phyloP scores from a whole-genome alignment of 2,797 vertebrate genomes.

The Eremophila alpestris region DNA sequence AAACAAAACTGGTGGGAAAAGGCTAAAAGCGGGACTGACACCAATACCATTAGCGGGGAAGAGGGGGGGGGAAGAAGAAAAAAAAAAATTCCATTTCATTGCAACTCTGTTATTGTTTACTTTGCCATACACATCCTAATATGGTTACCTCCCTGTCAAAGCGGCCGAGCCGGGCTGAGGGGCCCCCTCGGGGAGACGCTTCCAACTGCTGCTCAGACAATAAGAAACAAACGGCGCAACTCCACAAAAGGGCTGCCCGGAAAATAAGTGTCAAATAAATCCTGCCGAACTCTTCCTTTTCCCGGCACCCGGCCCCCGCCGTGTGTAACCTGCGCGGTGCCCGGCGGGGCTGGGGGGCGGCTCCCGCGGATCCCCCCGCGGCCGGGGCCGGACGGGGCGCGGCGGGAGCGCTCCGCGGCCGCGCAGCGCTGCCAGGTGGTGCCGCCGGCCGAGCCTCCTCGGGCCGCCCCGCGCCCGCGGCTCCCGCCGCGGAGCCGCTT shows the following conservation, averaged over 20 bases:
- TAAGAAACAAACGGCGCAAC: conserved; percentile 92
- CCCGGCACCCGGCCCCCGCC: conserved; percentile 55
- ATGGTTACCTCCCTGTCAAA: conserved; percentile 92
- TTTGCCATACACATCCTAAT: conserved; percentile 96
- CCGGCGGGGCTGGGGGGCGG: not conserved
- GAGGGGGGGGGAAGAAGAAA: not conserved
- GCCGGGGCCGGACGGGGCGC: not conserved
- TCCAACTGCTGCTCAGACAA: conserved; percentile 90
- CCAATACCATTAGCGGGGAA: conserved; percentile 84
- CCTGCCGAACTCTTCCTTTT: conserved; percentile 72
- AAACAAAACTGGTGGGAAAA: conserved; percentile 76
- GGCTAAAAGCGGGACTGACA: conserved; percentile 87
- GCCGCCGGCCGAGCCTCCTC: not conserved
- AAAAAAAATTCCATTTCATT: conserved; percentile 88
- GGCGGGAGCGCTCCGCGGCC: not conserved
- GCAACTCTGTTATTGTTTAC: conserved; percentile 99
- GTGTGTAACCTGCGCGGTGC: conserved; percentile 67
- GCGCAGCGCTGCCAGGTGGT: not conserved
- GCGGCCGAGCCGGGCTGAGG: conserved; percentile 78
- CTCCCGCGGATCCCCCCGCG: not conserved
- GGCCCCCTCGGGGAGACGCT: conserved; percentile 85
- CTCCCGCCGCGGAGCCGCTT: conserved; percentile 73
- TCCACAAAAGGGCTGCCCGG: conserved; percentile 81
- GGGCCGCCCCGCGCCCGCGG: not conserved
- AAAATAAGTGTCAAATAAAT: conserved; percentile 83